Evolutionary conservation across 1,140 invertebrate genomes (phyloP).

Genomic region (Drosophila athabasca): DNA sequence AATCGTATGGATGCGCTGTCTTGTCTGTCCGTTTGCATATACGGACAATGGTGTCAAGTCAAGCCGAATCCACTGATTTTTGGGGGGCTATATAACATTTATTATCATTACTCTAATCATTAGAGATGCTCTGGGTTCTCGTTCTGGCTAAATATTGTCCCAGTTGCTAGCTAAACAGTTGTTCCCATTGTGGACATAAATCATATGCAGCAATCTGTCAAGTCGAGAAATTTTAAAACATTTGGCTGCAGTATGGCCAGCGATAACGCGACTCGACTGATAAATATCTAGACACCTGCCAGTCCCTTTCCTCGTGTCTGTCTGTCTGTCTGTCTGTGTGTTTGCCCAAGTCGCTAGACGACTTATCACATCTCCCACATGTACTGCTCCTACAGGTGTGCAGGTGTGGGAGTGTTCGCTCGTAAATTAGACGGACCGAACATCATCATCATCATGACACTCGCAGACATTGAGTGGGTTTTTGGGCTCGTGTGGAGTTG

Average conservation of each 20-base stretch:
- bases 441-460: too few species aligned
- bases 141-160: slow-evolving; percentile 42
- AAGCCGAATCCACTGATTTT: slow-evolving; percentile 8
- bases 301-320: slow-evolving; percentile 41
- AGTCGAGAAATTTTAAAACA: slow-evolving; percentile 13
- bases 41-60: slow-evolving; percentile 42
- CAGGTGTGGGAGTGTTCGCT: slow-evolving; percentile 29
- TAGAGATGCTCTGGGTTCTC: slow-evolving; percentile 30
- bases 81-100: slow-evolving; percentile 12
- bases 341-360: slow-evolving; percentile 48
- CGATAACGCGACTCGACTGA: slow-evolving; percentile 49
- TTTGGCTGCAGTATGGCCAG: slow-evolving; percentile 43
- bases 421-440: slow-evolving; percentile 35
- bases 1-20: slow-evolving; percentile 24
- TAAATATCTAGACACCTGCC: slow-evolving; percentile 35
- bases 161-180: slow-evolving; percentile 27
- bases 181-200: slow-evolving; percentile 54
- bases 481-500: slow-evolving; percentile 12
- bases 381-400: background rate
- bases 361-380: slow-evolving; percentile 41
- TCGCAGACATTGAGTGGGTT: background rate
- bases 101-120: slow-evolving; percentile 15
- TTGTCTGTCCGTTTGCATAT: slow-evolving; percentile 2
- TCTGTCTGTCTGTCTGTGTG: slow-evolving; percentile 16
- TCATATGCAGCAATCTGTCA: slow-evolving; percentile 68